phyloP scores from a whole-genome alignment of 2,888 invertebrate species.

The Drosophila koepferae region DNA sequence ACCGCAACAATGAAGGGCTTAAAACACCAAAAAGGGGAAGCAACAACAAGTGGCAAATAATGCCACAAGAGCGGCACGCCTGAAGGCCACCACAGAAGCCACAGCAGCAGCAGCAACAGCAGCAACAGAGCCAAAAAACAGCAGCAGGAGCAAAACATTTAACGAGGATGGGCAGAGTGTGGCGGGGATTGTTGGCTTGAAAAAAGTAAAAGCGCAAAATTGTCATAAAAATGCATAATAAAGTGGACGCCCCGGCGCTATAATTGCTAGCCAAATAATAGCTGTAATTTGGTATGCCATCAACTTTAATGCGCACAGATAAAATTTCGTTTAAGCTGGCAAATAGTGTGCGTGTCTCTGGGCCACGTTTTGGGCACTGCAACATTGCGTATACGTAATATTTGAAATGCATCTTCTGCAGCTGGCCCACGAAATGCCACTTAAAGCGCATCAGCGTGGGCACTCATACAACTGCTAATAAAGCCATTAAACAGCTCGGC shows the following conservation, averaged over 20 bases:
- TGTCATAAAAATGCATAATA: constrained; percentile 71
- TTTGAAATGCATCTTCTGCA: constrained; percentile 62
- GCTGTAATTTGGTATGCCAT: constrained; percentile 72
- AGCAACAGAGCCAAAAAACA: constrained; percentile 1
- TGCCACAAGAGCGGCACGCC: constrained; percentile 59
- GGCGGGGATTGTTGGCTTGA: not conserved
- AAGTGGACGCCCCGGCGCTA: constrained; percentile 53
- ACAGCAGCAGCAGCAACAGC: not conserved
- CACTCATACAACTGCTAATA: constrained; percentile 57
- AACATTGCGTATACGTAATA: constrained; percentile 70
- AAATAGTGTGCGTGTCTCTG: constrained; percentile 37
- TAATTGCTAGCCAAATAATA: constrained; percentile 74
- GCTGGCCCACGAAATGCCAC: constrained; percentile 46
- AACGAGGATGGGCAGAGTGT: not conserved
- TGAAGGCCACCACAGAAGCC: constrained; percentile 44
- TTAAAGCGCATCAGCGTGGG: constrained; percentile 64
- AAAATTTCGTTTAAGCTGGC: constrained; percentile 78
- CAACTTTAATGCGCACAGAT: constrained; percentile 74
- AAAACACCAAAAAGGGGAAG: constrained; percentile 8
- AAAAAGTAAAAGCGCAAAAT: constrained; percentile 54
- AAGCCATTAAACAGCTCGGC: constrained; percentile 64
- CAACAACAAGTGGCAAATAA: constrained; percentile 37
- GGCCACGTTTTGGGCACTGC: constrained; percentile 33
- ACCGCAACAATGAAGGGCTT: constrained; percentile 30
- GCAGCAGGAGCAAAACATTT: constrained; percentile 31